Conservation (phyloP, 1,140 invertebrate genomes). For the Cotesia chilonis region DNA sequence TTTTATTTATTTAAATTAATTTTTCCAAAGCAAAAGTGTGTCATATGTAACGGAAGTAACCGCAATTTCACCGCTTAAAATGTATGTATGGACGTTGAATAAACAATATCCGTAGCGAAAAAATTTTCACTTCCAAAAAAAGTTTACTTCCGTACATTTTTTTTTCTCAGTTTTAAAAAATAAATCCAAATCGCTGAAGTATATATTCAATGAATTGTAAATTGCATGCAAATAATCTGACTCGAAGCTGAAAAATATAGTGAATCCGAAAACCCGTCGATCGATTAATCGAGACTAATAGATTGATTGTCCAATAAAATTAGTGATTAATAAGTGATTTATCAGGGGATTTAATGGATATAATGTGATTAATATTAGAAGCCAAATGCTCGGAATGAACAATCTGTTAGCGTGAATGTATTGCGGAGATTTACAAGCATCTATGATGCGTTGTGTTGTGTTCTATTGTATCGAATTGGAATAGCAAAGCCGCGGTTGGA, state of each 20-base stretch:
- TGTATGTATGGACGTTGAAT: background rate
- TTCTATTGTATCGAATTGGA: background rate
- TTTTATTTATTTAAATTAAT: too few species aligned
- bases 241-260: too few species aligned
- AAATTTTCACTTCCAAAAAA: background rate
- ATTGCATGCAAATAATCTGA: too few species aligned
- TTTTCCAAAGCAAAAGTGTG: too few species aligned
- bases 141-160: constrained; percentile 1
- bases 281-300: background rate
- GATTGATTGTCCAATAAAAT: background rate
- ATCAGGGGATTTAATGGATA: background rate
- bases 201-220: too few species aligned
- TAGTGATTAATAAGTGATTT: background rate
- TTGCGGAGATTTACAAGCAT: background rate
- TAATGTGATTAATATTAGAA: background rate
- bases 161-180: background rate
- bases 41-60: too few species aligned
- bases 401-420: constrained; percentile 8
- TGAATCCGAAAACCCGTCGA: too few species aligned
- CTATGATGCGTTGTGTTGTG: background rate
- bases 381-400: constrained; percentile 7
- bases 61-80: background rate
- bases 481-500: background rate
- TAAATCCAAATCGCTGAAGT: background rate
- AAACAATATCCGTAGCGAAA: background rate